Conservation (phyloP, 2,113 vertebrate genomes). For the Lepus europaeus region DNA sequence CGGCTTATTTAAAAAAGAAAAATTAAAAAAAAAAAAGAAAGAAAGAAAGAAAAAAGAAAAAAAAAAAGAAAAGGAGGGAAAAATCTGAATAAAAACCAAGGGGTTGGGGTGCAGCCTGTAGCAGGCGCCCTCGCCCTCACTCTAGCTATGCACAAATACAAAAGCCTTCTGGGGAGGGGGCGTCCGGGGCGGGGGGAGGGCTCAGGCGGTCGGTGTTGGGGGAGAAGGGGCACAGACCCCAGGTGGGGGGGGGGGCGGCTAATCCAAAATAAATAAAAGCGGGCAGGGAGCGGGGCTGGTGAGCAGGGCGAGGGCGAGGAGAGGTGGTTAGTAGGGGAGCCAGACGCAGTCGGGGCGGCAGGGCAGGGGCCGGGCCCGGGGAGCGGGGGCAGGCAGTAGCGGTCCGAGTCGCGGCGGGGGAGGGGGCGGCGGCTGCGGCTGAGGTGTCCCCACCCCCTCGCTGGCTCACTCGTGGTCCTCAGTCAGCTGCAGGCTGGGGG, state of each 20-base stretch:
- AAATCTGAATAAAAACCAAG: conserved; percentile 81
- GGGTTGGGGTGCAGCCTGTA: conserved; percentile 6
- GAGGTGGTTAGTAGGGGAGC: conserved; percentile 91
- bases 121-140: conserved; percentile 72
- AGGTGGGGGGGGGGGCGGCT: conserved; percentile 77
- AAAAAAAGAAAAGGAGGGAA: conserved; percentile 82
- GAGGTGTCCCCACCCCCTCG: conserved; percentile 86
- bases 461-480: conserved; percentile 87
- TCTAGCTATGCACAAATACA: conserved; percentile 80
- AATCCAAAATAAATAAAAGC: conserved; percentile 91
- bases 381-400: conserved; percentile 86
- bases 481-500: conserved; percentile 87
- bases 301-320: not conserved
- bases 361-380: conserved; percentile 87
- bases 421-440: conserved; percentile 87
- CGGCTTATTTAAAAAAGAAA: conserved; percentile 83
- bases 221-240: conserved; percentile 40
- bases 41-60: conserved; percentile 82
- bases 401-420: conserved; percentile 75
- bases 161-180: conserved; percentile 63
- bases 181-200: conserved; percentile 34
- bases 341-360: conserved; percentile 87
- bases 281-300: conserved; percentile 64
- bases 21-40: conserved; percentile 61
- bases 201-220: not conserved